Percentiles rank a stretch among this genome's conserved stretches.
Evolutionary conservation across 2,113 vertebrate species (phyloP).

Genomic region (Scomber colias): DNA sequence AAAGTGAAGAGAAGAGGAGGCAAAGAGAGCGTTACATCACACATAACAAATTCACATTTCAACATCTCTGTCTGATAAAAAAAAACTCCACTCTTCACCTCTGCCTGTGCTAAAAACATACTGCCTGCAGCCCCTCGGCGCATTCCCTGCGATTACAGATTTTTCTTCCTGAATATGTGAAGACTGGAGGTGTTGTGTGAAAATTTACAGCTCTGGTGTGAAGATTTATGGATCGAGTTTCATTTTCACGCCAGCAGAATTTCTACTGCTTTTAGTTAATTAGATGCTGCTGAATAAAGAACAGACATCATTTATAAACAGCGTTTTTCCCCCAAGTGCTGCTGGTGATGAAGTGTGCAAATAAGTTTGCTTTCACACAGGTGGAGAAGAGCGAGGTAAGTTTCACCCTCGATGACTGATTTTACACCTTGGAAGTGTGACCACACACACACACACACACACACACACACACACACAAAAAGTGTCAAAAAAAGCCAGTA

Average conservation of each 20-base stretch:
- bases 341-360: slow-evolving; percentile 5
- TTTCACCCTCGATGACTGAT: slow-evolving; percentile 33
- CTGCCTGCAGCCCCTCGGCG: neutral
- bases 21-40: neutral
- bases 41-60: slow-evolving; percentile 36
- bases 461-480: neutral
- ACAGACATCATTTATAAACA: slow-evolving; percentile 65
- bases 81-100: neutral
- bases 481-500: slow-evolving; percentile 5
- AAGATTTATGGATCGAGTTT: slow-evolving; percentile 56
- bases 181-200: slow-evolving; percentile 73
- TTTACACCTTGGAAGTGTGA: slow-evolving; percentile 46
- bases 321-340: slow-evolving; percentile 38
- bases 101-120: slow-evolving; percentile 34
- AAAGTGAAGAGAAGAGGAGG: slow-evolving; percentile 46
- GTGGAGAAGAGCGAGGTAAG: slow-evolving; percentile 31
- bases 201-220: slow-evolving; percentile 75
- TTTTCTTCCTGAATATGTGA: slow-evolving; percentile 44
- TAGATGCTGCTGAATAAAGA: slow-evolving; percentile 59
- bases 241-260: slow-evolving; percentile 71
- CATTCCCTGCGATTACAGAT: slow-evolving; percentile 15
- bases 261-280: slow-evolving; percentile 71
- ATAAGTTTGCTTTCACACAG: slow-evolving; percentile 34
- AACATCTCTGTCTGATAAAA: slow-evolving; percentile 11
- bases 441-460: neutral